phyloP scores from a whole-genome alignment of 2,113 vertebrate genomes.

The Noctilio leporinus region DNA sequence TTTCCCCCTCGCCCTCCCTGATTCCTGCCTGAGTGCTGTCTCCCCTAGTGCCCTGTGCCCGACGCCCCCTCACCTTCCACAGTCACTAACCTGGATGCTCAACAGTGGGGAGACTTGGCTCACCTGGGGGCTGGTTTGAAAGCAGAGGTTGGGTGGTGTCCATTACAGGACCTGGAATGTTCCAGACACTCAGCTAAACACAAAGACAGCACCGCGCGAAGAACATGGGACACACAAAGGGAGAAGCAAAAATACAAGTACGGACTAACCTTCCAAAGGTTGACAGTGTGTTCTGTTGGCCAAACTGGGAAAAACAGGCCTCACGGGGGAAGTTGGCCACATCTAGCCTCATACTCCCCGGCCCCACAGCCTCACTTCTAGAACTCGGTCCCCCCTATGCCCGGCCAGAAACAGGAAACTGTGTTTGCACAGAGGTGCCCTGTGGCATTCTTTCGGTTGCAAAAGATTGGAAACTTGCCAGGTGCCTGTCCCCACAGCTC shows the following conservation, averaged over 20 bases:
- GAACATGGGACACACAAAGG: not conserved
- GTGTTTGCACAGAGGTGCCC: not conserved
- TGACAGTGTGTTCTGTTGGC: not conserved
- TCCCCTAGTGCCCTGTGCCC: no score
- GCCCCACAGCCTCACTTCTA: not conserved
- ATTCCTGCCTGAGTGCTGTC: not conserved
- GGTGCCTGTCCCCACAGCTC: accelerated
- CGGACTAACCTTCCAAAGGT: not conserved
- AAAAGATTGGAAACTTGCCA: not conserved
- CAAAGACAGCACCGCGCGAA: not conserved
- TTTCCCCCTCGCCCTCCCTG: not conserved
- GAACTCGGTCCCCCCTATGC: not conserved
- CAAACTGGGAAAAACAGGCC: not conserved
- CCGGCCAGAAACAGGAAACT: not conserved
- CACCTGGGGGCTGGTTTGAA: not conserved
- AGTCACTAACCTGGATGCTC: not conserved
- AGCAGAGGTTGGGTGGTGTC: no score
- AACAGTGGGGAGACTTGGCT: not conserved
- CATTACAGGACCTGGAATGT: not conserved
- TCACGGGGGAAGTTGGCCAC: no score
- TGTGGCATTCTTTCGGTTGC: not conserved
- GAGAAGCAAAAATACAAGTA: not conserved
- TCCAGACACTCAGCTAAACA: not conserved
- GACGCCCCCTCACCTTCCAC: accelerated
- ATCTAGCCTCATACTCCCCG: not conserved